Base-by-base conservation (phyloP, 2,797 vertebrate species). In the Hippopotamyrus pictus region DNA sequence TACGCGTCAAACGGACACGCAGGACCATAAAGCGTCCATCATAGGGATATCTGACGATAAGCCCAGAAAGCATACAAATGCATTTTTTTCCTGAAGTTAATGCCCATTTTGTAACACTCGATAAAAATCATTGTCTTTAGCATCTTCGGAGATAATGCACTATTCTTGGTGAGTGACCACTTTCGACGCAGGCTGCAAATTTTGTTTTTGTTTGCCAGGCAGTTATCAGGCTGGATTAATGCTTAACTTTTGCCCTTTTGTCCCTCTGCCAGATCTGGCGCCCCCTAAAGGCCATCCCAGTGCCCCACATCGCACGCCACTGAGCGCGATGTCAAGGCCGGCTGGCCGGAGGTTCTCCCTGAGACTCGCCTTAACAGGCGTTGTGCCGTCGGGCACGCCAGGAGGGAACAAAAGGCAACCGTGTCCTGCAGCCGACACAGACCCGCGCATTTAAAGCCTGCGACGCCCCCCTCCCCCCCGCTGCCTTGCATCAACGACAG, bases 361-460 rank as follows among this genome's bases (percentile, higher is more conserved):
- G 54, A 89, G 88, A 33, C 88, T 41, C 17, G 17, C 51, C 29
- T n/a, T 59, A 76, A 62, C 79, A 85, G 88, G 59, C 37, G 53
- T 7, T 25, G 6, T 8, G 22, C 54, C 22, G 44, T 17, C 22
- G 22, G 22, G 3, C 25, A 19, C 19, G 11, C 41, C 46, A 11
- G 51, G 17, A 41, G 19, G 51, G 88, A 79, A 92, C 93, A 95
- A 91, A 93, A 91, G 92, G 89, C 91, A 94, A 91, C 93, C 93
- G 92, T 94, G 92, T 92, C 92, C 90, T 86, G 50, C 65, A 33
- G 65, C 76, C 29, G 37, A 19, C 33, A 19, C 8, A 11, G 51
- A 44, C 41, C 29, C 0, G 2, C 41, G 37, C 57, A 8, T 88
- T 12, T n/a, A 22, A 88, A 48, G 37, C 17, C 54, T 65, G 41